Base-by-base conservation (phyloP, 2,888 invertebrate genomes). In the Falcaria lacertinaria region DNA sequence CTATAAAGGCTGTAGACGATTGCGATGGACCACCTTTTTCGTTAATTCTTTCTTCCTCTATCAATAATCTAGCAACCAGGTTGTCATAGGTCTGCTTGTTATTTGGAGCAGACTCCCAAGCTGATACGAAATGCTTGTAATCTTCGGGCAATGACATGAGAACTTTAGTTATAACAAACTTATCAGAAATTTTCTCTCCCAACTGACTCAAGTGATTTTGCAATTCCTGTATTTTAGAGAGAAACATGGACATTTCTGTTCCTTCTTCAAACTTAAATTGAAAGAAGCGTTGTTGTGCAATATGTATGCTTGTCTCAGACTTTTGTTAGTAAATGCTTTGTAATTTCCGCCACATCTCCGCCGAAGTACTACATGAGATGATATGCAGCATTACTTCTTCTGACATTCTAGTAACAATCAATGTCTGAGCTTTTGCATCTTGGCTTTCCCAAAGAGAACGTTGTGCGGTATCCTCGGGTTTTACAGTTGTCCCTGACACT, bases 201-300 rank as follows among this genome's bases (percentile, higher is more conserved):
- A 52, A 22, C 32, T 52, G 42, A 32, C 37, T 39, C 13, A 47
- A 33, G 28, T 50, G 33, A 45, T 44, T 44, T 17, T 39, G 11
- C 22, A 50, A 42, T 15, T 50, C 46, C 14, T 47, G 22, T 8
- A 44, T 36, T 39, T 48, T 50, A 7, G 48, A 46, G 16, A 57
- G 17, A 17, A 45, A 52, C 17, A 17, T 25, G 34, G 48, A 40
- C 47, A 50, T 44, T 39, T 50, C 50, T 4, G 6, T 19, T 3
- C 19, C 19, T 19, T 3, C 34, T 32, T 61, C 58, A 15, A 33
- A 64, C 22, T 64, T 65, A 16, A 42, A 61, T 34, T 62, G 52
- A 33, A 71, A 68, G 17, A 69, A 69, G 19, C 62, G 41, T 36
- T 72, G 68, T 33, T 72, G 74, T 1, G 72, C 34, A 13, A 69